Conservation (phyloP, 2,113 vertebrate genomes). For the Cariama cristata region DNA sequence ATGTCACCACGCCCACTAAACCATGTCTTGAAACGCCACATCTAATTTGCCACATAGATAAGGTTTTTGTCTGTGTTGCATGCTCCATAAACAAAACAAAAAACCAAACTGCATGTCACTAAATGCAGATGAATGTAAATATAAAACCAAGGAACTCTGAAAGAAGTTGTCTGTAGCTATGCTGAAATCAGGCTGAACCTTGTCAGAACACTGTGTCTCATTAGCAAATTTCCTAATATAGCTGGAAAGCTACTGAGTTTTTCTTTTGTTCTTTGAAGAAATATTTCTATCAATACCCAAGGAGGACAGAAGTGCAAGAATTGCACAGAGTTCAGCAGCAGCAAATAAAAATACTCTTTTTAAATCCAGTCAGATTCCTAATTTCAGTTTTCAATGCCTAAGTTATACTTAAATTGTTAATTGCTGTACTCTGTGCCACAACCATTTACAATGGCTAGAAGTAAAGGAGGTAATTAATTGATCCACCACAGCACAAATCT, state of each 20-base stretch:
- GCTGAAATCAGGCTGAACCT: not conserved
- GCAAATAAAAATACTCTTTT: not conserved
- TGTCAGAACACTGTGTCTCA: not conserved
- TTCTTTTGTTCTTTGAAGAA: not conserved
- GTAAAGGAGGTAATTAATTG: not conserved
- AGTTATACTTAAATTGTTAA: not conserved
- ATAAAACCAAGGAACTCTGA: not conserved
- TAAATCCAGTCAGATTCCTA: not conserved
- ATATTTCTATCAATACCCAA: not conserved
- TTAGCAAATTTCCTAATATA: not conserved
- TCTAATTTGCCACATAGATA: not conserved
- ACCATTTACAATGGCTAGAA: not conserved
- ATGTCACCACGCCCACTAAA: no score
- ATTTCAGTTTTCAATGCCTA: not conserved
- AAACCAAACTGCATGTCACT: not conserved
- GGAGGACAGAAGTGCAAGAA: not conserved
- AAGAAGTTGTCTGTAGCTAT: not conserved
- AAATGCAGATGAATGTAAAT: not conserved
- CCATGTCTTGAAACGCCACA: no score
- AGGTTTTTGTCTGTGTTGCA: not conserved
- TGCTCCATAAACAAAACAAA: not conserved
- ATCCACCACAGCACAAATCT: not conserved
- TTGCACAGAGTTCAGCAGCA: not conserved
- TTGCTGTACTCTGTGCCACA: not conserved
- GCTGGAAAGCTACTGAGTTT: not conserved